Base-by-base conservation (phyloP, 2,888 invertebrate species). In the Lycophotia porphyrea region DNA sequence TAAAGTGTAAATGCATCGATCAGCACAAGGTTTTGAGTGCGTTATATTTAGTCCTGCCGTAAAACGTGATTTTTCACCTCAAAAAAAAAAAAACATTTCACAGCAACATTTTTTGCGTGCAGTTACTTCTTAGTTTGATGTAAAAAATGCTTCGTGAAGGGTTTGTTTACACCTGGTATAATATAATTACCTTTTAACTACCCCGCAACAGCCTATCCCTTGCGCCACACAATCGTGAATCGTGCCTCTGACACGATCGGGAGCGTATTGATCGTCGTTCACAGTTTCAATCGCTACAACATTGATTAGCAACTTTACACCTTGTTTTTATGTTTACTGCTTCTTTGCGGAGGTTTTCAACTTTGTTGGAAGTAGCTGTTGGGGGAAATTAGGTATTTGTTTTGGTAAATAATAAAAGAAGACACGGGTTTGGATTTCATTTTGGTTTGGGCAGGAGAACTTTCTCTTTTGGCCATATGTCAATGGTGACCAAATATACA, bases 251-350 rank as follows among this genome's bases (percentile, higher is more conserved):
- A 73, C 82, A 82, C 85, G 82, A 74, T 70, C 69, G 44, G 58
- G 60, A 77, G 73, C 58, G 77, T 74, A 85, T 85, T 63, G 84
- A 85, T 76, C 77, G 65, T 61, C 71, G 74, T 84, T 74, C 74
- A 71, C 84, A 68, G 74, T 82, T 71, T 71, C 76, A 71, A 76
- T 82, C 74, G 84, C 74, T 78, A 80, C 75, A 80, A 52, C 68
- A 78, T 80, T 85, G 80, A 85, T 83, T 85, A 83, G 76, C 77
- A 75, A 72, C 49, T 85, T 78, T 70, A 68, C 85, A 83, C 78
- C 74, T 85, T 76, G 80, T 75, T 74, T 74, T 85, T 66, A 80
- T 60, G 52, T 80, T 72, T 71, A 85, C 70, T 42, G 34, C 36
- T 73, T 63, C 42, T 72, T 71, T 82, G 65, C 34, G 55, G 74